Base-by-base conservation (phyloP, 1,140 invertebrate species). In the Brachystomella parvula region DNA sequence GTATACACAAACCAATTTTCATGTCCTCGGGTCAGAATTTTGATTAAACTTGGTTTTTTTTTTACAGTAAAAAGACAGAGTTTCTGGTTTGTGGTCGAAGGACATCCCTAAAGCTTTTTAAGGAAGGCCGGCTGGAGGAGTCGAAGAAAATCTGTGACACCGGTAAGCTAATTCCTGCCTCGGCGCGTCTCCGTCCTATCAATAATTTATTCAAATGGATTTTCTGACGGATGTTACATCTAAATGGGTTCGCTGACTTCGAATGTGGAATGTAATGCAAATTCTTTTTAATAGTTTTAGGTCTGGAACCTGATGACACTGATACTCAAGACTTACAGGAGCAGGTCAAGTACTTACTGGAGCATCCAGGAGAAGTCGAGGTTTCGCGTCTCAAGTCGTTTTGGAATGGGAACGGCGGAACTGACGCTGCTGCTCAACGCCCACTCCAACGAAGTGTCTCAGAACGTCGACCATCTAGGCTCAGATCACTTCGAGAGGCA, bases 21-120 rank as follows among this genome's bases (percentile, higher is more conserved):
- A 3, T 17, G 9, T 17, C 3, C 9, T 15, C 19, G 19, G 6
- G 24, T 53, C 24, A 6, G 12, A 24, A 53, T 12, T 12, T 26
- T 53, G 33, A 60, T 60, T 12, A 32, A 6, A 3, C 9, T 60
- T 60, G 12, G 3, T 9, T 35, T 60, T 9, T n/a, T 30, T 60
- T 60, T 57, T n/a, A n/a, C 53, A 60, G 58, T 26, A 35, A 32
- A 29, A 60, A 60, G 24, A 60, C 9, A 9, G 58, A 60, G 24
- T 60, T 60, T 24, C 19, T 60, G 30, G 30, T 60, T n/a, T 9
- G 15, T 35, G 58, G 58, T 6, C 29, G 33, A 6, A 6, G 15
- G 58, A 29, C 58, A 6, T 60, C 58, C 9, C 3, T 32, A 3
- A 35, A 35, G 24, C 29, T 60, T 6, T 60, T 60, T 19, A 15